Percentiles rank a stretch among this genome's conserved stretches.
Conservation (phyloP, 1,140 invertebrate genomes). For the Brachionus plicatilis region DNA sequence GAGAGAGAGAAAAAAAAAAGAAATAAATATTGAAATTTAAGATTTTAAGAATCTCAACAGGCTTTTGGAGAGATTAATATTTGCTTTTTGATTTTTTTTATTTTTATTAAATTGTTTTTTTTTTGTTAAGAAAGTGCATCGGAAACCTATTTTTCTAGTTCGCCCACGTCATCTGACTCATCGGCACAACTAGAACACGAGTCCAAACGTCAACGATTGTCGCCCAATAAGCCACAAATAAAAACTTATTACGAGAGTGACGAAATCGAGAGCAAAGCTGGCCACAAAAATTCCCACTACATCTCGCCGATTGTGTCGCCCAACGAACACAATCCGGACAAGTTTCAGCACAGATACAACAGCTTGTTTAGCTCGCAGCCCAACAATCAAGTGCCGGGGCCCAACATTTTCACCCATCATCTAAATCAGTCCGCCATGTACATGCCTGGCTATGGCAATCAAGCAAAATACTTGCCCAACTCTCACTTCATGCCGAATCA, state of each 20-base stretch:
- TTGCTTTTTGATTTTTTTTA: background rate
- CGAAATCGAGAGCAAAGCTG: background rate
- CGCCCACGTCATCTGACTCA: background rate
- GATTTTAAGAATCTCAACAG: background rate
- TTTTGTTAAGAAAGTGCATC: background rate
- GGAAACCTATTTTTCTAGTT: background rate
- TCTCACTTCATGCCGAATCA: background rate
- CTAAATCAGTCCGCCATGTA: background rate
- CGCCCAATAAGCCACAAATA: background rate
- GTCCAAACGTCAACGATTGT: background rate
- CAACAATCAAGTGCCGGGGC: background rate
- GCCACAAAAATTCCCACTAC: background rate
- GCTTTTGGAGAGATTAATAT: background rate
- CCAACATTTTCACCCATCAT: background rate
- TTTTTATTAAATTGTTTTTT: background rate
- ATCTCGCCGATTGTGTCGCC: conserved; percentile 1
- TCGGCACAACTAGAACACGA: background rate
- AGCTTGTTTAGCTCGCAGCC: background rate
- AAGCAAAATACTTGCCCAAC: background rate
- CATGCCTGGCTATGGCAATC: background rate
- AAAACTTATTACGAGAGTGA: background rate
- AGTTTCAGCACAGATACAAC: background rate
- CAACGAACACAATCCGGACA: background rate
- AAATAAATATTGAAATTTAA: conserved; percentile 34
- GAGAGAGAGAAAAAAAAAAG: background rate